Conservation (phyloP, 2,113 vertebrate species). For the Gobiocypris rarus region DNA sequence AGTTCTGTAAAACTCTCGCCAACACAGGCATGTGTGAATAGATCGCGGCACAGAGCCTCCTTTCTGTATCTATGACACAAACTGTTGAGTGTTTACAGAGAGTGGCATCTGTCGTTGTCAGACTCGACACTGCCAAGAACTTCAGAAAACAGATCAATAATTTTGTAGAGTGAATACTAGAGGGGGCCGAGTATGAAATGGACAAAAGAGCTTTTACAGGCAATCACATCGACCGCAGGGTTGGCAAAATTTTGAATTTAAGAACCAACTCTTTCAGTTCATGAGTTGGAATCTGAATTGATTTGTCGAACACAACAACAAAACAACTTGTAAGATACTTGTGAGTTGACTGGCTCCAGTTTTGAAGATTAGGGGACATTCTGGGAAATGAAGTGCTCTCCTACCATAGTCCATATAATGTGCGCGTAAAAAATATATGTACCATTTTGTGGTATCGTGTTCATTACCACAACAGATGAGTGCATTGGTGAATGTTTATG, state of each 20-base stretch:
- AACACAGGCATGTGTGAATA: not conserved
- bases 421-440: not conserved
- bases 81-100: not conserved
- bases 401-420: not conserved
- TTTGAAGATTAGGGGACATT: no score
- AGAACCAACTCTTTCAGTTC: not conserved
- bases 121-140: slow-evolving; percentile 1
- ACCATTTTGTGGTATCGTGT: no score
- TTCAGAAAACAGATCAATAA: slow-evolving; percentile 18
- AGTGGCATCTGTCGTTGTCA: not conserved
- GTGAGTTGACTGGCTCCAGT: not conserved
- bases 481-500: no score
- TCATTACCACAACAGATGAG: no score
- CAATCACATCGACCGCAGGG: not conserved
- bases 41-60: not conserved
- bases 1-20: not conserved
- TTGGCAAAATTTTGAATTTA: not conserved
- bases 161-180: not conserved
- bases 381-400: no score
- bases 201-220: not conserved
- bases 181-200: not conserved
- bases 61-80: not conserved
- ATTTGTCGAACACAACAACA: not conserved
- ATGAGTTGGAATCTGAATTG: not conserved
- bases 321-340: not conserved